Evolutionary conservation across 2,888 invertebrate species (phyloP).

Genomic region (Parnassius mnemosyne): DNA sequence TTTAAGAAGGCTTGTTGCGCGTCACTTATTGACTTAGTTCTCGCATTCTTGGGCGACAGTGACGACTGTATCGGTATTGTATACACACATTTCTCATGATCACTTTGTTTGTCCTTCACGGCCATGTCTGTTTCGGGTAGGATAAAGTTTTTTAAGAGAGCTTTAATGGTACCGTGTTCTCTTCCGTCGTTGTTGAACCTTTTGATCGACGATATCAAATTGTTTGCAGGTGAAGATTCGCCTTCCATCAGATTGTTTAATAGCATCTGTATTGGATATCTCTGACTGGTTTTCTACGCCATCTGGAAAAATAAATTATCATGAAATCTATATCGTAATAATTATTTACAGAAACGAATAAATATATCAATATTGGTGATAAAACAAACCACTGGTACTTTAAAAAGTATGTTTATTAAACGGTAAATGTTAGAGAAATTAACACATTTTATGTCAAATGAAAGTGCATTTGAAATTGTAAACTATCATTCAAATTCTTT

Average conservation of each 20-base stretch:
- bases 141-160: constrained; percentile 66
- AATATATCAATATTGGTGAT: not conserved
- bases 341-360: not conserved
- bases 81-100: constrained; percentile 60
- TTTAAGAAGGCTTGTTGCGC: constrained; percentile 68
- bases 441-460: constrained; percentile 11
- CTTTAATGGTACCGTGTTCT: constrained; percentile 64
- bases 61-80: constrained; percentile 61
- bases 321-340: constrained; percentile 28
- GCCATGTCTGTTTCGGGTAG: constrained; percentile 68
- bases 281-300: constrained; percentile 64
- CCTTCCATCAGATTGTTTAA: constrained; percentile 69
- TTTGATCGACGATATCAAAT: constrained; percentile 62
- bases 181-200: constrained; percentile 56
- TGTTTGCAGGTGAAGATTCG: constrained; percentile 59
- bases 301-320: constrained; percentile 58
- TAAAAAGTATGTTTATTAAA: constrained; percentile 3
- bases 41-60: constrained; percentile 47
- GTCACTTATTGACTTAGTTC: constrained; percentile 60
- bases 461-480: constrained; percentile 16
- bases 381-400: not conserved
- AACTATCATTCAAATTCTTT: constrained; percentile 5
- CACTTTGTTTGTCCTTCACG: constrained; percentile 65
- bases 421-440: not conserved
- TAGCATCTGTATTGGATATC: constrained; percentile 63